These are phyloP conservation scores for Cheilinus undulatus DNA, from an alignment of 2,113 vertebrate genomes.

Conservation along the genomic window DNA sequence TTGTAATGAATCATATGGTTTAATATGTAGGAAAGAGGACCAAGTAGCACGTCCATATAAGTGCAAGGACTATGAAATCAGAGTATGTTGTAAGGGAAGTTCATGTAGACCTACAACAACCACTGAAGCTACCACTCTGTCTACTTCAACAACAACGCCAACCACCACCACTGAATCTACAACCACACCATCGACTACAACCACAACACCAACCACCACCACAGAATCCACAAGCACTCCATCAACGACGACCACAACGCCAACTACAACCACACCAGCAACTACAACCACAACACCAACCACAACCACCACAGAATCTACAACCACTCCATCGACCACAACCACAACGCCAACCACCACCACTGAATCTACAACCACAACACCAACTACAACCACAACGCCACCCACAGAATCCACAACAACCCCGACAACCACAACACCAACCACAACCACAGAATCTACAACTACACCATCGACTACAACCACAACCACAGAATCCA, in stretches of 20 bases:
- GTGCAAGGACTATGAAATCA: no score
- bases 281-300: background rate
- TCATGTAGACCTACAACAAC: background rate
- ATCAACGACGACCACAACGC: background rate
- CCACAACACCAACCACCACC: background rate
- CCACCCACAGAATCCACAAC: background rate
- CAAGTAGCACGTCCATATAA: no score
- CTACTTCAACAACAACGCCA: no score
- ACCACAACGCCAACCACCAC: background rate
- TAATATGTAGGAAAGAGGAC: no score
- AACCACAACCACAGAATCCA: background rate
- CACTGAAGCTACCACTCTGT: no score
- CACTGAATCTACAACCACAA: background rate
- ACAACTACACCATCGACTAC: rapidly evolving
- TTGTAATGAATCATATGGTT: no score
- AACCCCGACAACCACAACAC: background rate
- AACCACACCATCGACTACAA: background rate
- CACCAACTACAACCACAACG: background rate
- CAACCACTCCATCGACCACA: background rate
- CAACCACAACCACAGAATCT: background rate
- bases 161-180: background rate
- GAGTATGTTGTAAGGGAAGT: no score
- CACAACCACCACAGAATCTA: background rate
- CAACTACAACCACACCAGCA: background rate
- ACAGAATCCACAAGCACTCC: background rate